Percentiles rank a stretch among this genome's conserved stretches.
phyloP scores from a whole-genome alignment of 2,888 invertebrate species.

The Ganaspis brasiliensis region DNA sequence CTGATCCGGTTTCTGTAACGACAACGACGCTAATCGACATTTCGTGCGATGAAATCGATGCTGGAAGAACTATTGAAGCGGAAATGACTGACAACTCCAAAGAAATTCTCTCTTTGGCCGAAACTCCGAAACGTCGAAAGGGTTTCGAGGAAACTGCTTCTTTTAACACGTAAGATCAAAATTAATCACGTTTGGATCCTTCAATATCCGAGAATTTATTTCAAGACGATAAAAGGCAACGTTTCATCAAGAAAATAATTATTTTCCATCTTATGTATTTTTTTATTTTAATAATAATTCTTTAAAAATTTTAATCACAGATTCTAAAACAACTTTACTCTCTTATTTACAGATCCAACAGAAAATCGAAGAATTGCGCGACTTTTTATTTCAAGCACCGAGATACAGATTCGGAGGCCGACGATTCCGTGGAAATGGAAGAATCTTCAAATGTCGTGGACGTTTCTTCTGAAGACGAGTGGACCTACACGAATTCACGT shows the following conservation, averaged over 20 bases:
- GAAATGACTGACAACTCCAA: constrained; percentile 42
- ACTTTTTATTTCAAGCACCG: constrained; percentile 93
- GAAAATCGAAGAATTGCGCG: constrained; percentile 91
- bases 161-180: constrained; percentile 73
- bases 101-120: constrained; percentile 44
- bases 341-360: constrained; percentile 83
- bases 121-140: constrained; percentile 68
- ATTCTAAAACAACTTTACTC: neutral
- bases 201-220: too few species aligned
- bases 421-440: constrained; percentile 74
- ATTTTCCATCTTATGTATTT: neutral
- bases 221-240: too few species aligned
- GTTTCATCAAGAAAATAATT: too few species aligned
- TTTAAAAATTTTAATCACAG: too few species aligned
- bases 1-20: constrained; percentile 71
- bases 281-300: too few species aligned
- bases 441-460: constrained; percentile 79
- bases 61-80: constrained; percentile 55
- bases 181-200: too few species aligned
- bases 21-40: constrained; percentile 68
- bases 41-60: constrained; percentile 73
- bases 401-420: constrained; percentile 92
- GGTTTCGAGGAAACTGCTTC: constrained; percentile 69
- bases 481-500: constrained; percentile 83
- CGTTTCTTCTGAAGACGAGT: constrained; percentile 86